Conservation (phyloP, 2,888 invertebrate species). For the Formica aserva region DNA sequence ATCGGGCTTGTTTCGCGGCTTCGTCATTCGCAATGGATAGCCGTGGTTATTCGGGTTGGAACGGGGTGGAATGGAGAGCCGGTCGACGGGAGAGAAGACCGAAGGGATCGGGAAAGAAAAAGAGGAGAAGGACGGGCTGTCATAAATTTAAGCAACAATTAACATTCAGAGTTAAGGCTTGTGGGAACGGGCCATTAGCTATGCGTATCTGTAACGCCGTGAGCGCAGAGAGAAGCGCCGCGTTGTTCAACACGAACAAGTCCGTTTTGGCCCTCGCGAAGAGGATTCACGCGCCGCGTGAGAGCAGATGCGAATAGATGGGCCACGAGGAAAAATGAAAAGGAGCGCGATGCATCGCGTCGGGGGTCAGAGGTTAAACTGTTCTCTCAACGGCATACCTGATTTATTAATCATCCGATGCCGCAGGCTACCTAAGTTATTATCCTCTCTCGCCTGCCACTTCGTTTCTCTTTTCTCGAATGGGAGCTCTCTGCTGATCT, state of each 20-base stretch:
- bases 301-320: constrained; percentile 50
- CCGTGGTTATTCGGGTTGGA: constrained; percentile 78
- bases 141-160: constrained; percentile 85
- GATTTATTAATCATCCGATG: constrained; percentile 82
- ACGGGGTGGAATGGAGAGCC: constrained; percentile 65
- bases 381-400: constrained; percentile 82
- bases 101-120: constrained; percentile 49
- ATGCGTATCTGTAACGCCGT: constrained; percentile 78
- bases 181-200: constrained; percentile 79
- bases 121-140: constrained; percentile 73
- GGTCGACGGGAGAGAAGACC: constrained; percentile 56
- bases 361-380: constrained; percentile 81
- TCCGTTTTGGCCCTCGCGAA: constrained; percentile 72
- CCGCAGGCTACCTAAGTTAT: constrained; percentile 73
- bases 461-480: constrained; percentile 62
- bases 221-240: constrained; percentile 55
- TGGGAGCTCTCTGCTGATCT: constrained; percentile 61
- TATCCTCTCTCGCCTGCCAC: constrained; percentile 70
- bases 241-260: constrained; percentile 65
- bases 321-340: constrained; percentile 62
- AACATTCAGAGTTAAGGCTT: constrained; percentile 80
- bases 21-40: constrained; percentile 74
- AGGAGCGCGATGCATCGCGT: constrained; percentile 73
- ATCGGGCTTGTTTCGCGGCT: constrained; percentile 77
- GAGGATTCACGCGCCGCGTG: constrained; percentile 69